phyloP scores from a whole-genome alignment of 1,140 invertebrate species.

The Oscheius sp. region DNA sequence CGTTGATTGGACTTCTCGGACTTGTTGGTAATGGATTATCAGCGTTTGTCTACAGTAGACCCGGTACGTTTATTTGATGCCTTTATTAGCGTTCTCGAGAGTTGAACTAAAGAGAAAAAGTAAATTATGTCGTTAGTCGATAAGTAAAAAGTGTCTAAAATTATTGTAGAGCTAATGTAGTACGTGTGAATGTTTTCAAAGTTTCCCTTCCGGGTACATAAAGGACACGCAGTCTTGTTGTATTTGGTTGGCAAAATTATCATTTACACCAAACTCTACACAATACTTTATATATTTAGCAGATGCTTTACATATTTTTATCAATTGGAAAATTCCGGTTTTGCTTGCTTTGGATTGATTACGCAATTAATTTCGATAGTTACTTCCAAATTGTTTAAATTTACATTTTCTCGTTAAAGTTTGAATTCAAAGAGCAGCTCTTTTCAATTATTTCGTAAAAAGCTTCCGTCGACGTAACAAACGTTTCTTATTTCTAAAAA shows the following conservation, averaged over 20 bases:
- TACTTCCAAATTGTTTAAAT: too few species aligned
- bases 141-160: neutral
- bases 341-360: too few species aligned
- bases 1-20: conserved; percentile 50
- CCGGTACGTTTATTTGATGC: conserved; percentile 37
- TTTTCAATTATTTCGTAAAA: too few species aligned
- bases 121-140: neutral
- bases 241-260: neutral
- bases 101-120: neutral
- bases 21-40: conserved; percentile 53
- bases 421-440: too few species aligned
- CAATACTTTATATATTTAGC: too few species aligned
- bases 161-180: neutral
- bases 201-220: neutral
- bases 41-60: conserved; percentile 53
- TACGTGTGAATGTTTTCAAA: neutral
- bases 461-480: too few species aligned
- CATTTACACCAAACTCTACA: too few species aligned
- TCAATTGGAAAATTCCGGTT: too few species aligned
- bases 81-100: neutral
- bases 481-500: too few species aligned
- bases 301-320: too few species aligned
- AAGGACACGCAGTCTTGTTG: neutral
- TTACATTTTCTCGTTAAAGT: too few species aligned
- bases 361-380: too few species aligned